A percentile compares a stretch with the other conserved stretches of the same genome.
Evolutionary conservation across 2,113 vertebrate species (phyloP).

Genomic region (Verasper variegatus): DNA sequence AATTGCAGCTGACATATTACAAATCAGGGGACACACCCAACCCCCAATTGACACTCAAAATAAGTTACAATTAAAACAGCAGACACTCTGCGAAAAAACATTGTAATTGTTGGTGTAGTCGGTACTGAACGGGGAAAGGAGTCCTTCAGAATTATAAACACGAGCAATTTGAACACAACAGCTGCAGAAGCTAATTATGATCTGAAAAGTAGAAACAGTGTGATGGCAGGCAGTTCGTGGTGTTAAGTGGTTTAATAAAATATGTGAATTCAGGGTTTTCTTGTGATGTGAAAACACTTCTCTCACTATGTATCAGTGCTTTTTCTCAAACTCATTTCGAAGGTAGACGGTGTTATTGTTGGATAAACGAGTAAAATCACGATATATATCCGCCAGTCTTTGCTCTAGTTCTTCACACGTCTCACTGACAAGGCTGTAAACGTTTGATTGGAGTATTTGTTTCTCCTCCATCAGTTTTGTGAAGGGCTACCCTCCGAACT

Average conservation of each 20-base stretch:
- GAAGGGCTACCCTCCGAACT: slow-evolving; percentile 97
- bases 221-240: neutral
- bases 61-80: slow-evolving; percentile 9
- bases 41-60: slow-evolving; percentile 22
- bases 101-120: slow-evolving; percentile 1
- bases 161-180: neutral
- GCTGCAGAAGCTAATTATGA: slow-evolving; percentile 13
- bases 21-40: slow-evolving; percentile 12
- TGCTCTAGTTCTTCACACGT: no score
- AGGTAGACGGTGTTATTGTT: no score
- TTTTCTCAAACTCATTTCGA: neutral
- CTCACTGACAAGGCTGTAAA: neutral
- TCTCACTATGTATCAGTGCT: neutral
- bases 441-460: neutral
- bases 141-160: slow-evolving; percentile 4
- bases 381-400: no score
- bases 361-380: no score
- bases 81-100: neutral
- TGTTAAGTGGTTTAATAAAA: neutral
- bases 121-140: neutral
- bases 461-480: slow-evolving; percentile 84
- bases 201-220: neutral
- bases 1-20: slow-evolving; percentile 27
- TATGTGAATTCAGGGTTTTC: neutral
- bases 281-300: neutral